A percentile compares a stretch with the other conserved stretches of the same genome.
These are phyloP conservation scores for Agrenia bidenticulata DNA, from an alignment of 2,888 invertebrate species.

Conservation along the genomic window DNA sequence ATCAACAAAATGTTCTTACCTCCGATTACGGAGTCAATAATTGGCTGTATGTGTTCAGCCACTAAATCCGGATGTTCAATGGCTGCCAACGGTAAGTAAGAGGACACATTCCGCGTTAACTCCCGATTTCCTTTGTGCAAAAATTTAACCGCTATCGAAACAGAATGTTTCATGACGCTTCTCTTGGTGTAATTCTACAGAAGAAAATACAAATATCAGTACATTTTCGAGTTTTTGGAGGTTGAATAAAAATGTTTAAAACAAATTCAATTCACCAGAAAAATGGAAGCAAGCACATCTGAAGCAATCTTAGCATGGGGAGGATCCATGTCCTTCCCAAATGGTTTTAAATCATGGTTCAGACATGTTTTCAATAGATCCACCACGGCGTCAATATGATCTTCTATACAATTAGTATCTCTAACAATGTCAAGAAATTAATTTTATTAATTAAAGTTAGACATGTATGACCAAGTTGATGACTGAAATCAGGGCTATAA, in stretches of 20 bases:
- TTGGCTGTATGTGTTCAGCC: constrained; percentile 82
- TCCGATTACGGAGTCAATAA: constrained; percentile 85
- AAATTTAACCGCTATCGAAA: constrained; percentile 89
- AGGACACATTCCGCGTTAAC: constrained; percentile 83
- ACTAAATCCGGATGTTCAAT: constrained; percentile 84
- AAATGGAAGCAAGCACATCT: constrained; percentile 91
- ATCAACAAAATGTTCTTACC: no score
- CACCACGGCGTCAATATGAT: constrained; percentile 80
- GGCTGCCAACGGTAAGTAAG: constrained; percentile 87
- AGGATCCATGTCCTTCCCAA: constrained; percentile 78
- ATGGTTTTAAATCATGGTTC: constrained; percentile 81
- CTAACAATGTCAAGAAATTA: constrained; percentile 55
- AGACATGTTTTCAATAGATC: constrained; percentile 82
- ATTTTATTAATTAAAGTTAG: constrained; percentile 29
- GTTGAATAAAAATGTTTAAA: background rate
- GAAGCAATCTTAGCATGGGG: constrained; percentile 96
- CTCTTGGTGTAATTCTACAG: constrained; percentile 72
- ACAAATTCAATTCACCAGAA: constrained; percentile 67
- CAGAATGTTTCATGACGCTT: constrained; percentile 75
- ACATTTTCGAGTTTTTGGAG: background rate
- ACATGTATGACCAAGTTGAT: constrained; percentile 19
- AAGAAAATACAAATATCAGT: constrained; percentile 13
- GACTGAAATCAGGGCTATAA: background rate
- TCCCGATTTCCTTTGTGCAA: constrained; percentile 86
- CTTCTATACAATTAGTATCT: constrained; percentile 82